Evolutionary conservation across 1,140 invertebrate genomes (phyloP), one percentile per base, ranked within the genome.

Genomic region (Trachymyrmex cornetzi): DNA sequence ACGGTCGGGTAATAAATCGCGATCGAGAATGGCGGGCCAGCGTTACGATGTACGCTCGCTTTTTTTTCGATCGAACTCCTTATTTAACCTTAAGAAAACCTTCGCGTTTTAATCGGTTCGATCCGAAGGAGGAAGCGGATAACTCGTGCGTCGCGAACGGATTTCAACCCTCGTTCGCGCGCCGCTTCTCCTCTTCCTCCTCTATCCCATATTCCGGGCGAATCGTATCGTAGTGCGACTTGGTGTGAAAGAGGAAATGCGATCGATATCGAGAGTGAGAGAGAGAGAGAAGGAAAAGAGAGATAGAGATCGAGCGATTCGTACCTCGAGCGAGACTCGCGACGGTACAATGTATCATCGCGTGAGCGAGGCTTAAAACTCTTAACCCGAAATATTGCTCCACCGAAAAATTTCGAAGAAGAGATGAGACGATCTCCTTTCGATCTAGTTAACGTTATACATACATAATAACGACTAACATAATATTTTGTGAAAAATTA

Each of bases 221-320:
- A 81, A 81, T 71, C 66, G 79, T 81, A 81, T 79, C 53, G 79
- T 57, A 22, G 75, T 75, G 53, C 75, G 75, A 79, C 64, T 71
- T 55, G 22, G 44, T 71, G 64, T 44, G 66, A 87, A 81, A 87
- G 67, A 84, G 69, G 30, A 77, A 85, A 57, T 63, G 57, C 69
- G 57, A 85, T 55, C 66, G 85, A 86, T 79, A 72, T 27, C 22
- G 44, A 63, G 34, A 74, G 55, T 63, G 64, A 63, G 34, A 72
- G 71, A 53, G 34, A 38, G 34, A 38, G 7, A 66, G 24, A 66
- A 11, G 14, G 30, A 48, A 5, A 16, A 30, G 44, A 85, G 59
- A 82, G 77, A 34, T n/a, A 30, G 27, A 55, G 24, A 80, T 57
- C 38, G 53, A 69, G 64, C 53, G n/a, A 66, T 85, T 67, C 57